Percentiles rank a stretch among this genome's conserved stretches.
Evolutionary conservation across 2,888 invertebrate genomes (phyloP).

Genomic region (Galeruca laticollis): DNA sequence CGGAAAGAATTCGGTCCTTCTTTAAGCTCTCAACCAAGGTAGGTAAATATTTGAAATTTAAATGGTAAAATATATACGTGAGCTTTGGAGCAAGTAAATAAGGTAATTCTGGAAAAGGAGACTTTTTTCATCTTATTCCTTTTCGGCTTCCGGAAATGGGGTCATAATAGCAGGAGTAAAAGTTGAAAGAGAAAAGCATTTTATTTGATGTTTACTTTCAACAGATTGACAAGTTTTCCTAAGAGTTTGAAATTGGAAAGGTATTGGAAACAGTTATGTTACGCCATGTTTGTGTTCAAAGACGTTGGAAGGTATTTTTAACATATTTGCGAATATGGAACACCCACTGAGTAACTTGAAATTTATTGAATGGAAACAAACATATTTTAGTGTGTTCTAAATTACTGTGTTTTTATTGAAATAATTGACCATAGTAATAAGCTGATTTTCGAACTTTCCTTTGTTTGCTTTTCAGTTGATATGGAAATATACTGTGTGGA

Average conservation of each 20-base stretch:
- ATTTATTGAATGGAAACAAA: not conserved
- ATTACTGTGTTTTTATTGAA: too few species aligned
- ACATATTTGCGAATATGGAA: not conserved
- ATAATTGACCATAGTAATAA: too few species aligned
- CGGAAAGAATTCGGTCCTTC: constrained; percentile 46
- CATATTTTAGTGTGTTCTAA: too few species aligned
- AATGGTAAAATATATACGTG: constrained; percentile 48
- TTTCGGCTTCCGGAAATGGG: constrained; percentile 15
- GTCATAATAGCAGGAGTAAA: constrained; percentile 26
- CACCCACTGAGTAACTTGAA: too few species aligned
- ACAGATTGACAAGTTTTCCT: constrained; percentile 42
- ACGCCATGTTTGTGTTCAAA: constrained; percentile 3
- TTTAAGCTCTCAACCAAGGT: constrained; percentile 47
- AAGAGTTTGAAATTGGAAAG: constrained; percentile 27
- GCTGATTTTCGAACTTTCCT: too few species aligned
- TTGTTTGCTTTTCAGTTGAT: too few species aligned
- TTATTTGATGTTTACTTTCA: constrained; percentile 41
- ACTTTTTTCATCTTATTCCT: constrained; percentile 30
- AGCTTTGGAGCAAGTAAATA: constrained; percentile 43
- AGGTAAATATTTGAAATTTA: constrained; percentile 60
- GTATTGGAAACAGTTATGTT: constrained; percentile 12
- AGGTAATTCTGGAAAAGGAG: constrained; percentile 46
- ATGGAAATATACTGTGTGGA: too few species aligned
- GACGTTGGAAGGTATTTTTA: constrained; percentile 1
- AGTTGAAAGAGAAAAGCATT: constrained; percentile 26